Evolutionary conservation across 2,113 vertebrate genomes (phyloP).

Genomic region (Cyanoramphus novaezelandiae): DNA sequence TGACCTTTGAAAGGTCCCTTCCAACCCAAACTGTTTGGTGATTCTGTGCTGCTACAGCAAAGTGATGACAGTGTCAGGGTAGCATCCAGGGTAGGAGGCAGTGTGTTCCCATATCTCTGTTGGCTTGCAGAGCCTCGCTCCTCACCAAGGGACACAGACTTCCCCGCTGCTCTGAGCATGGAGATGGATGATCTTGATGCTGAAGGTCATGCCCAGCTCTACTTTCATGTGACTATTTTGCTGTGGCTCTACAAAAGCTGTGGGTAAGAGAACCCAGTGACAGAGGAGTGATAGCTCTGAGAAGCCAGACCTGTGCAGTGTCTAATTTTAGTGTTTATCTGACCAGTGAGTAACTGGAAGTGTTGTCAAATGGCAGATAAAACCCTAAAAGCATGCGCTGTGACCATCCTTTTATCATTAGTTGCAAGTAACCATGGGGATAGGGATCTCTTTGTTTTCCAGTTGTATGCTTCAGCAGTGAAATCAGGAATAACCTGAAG

Average conservation of each 20-base stretch:
- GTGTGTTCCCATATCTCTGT: fast-evolving
- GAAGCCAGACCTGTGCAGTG: not conserved
- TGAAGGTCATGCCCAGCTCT: not conserved
- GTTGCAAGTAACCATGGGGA: not conserved
- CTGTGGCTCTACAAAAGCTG: not conserved
- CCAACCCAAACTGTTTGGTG: not conserved
- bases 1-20: not conserved
- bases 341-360: not conserved
- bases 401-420: not conserved
- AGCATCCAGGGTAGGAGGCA: fast-evolving
- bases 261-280: not conserved
- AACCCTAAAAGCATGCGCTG: not conserved
- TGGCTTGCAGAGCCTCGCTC: not conserved
- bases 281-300: not conserved
- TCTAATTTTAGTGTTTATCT: slow-evolving; percentile 47
- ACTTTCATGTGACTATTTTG: not conserved
- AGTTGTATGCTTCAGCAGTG: not conserved
- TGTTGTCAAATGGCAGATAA: slow-evolving; percentile 14
- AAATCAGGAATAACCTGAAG: not conserved
- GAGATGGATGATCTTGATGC: not conserved
- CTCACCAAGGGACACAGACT: not conserved
- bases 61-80: not conserved
- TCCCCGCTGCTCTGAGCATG: not conserved
- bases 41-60: not conserved
- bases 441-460: not conserved